Evolutionary conservation across 2,113 vertebrate species (phyloP), one percentile per base, ranked within the genome.

Genomic region (Trematomus loennbergii): DNA sequence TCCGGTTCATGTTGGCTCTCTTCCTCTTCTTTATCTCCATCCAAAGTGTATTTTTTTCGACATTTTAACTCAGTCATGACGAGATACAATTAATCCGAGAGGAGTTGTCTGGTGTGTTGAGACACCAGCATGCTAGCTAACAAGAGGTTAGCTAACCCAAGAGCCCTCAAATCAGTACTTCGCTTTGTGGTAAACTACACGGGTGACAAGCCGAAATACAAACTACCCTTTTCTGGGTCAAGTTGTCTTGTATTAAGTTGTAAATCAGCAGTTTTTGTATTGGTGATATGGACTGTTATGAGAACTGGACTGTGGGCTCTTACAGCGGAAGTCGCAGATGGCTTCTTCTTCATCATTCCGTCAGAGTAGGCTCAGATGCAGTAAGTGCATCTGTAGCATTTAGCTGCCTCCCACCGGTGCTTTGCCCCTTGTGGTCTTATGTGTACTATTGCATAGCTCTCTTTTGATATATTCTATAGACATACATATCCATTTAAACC

Each of bases 81-180:
- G 86, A 65, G 52, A 52, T 54, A 0, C 63, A 80, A 53, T 77
- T 50, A 89, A 64, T 68, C 49, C 20, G 2, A 36, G 45, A 74
- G 55, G 33, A 50, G 16, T 20, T 16, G 29, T 29, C 20, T 18
- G 43, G 0, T 25, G 46, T 49, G 72, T 33, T 11, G 59, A 46
- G 59, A 25, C 57, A 57, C 75, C 83, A 77, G 94, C 91, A 95
- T 85, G 95, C 96, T 90, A 96, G 93, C 95, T 83, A 70, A 60
- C 78, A 0, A 70, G 62, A 60, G 1, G 63, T 40, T 62, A 70
- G 76, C 80, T 74, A 57, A 71, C 61, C 18, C 15, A 22, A 12
- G 18, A 68, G 49, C 22, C 11, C 12, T 25, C 18, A 17, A 15
- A 10, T 5, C 7, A 12, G 2, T 2, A 3, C 17, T 17, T 22